Evolutionary conservation across 35 echinoderm and acorn worm genomes (phyloP).

Genomic region (Diadema setosum): DNA sequence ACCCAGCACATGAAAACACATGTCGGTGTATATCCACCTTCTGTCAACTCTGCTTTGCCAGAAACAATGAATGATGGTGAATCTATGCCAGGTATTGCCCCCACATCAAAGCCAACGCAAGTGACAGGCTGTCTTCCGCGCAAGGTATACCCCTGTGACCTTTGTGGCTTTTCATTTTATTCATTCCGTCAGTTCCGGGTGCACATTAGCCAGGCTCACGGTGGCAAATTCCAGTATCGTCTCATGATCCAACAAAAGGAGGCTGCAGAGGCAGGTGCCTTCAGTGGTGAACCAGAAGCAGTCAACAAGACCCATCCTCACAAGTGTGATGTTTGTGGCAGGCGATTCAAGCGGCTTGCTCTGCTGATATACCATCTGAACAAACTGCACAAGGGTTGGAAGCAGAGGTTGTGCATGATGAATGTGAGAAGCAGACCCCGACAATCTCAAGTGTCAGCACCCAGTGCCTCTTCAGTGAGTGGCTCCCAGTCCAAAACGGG

Average conservation of each 20-base stretch:
- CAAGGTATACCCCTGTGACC: neutral
- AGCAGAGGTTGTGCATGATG: slow-evolving; percentile 11
- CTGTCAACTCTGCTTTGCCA: no score
- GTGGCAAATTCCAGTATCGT: slow-evolving; percentile 12
- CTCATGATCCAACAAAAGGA: neutral
- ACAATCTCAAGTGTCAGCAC: neutral
- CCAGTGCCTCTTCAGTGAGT: no score
- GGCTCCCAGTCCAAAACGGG: no score
- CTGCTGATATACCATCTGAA: slow-evolving; percentile 5
- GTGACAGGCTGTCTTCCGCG: neutral
- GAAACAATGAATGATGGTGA: neutral
- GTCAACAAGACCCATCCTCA: neutral
- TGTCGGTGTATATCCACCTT: neutral
- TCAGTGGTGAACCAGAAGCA: neutral
- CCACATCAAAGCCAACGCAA: neutral
- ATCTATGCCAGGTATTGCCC: no score
- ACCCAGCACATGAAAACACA: neutral
- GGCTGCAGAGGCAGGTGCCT: neutral
- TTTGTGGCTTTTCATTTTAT: neutral
- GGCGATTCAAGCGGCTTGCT: neutral
- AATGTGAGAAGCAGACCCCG: neutral
- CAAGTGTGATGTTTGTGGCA: slow-evolving; percentile 2
- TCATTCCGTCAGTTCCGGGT: neutral
- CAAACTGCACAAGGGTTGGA: slow-evolving; percentile 17
- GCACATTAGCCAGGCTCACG: slow-evolving; percentile 9